phyloP scores from a whole-genome alignment of 2,797 vertebrate species.

The Myotis vivesi region DNA sequence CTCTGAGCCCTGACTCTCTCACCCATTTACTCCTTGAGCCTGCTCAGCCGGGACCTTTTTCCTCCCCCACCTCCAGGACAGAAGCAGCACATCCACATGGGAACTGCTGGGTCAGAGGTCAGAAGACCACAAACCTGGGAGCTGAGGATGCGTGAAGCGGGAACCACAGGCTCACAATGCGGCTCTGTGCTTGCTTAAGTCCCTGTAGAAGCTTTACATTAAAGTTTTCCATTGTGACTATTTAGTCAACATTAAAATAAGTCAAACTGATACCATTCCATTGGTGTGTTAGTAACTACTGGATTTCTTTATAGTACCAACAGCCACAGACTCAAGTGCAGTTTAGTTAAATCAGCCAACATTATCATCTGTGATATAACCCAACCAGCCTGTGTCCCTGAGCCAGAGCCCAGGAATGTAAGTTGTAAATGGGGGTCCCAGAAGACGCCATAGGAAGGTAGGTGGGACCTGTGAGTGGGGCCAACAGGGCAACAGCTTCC shows the following conservation, averaged over 20 bases:
- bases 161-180: neutral
- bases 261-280: fast-evolving
- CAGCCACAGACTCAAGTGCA: neutral
- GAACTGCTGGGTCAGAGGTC: slow-evolving; percentile 82
- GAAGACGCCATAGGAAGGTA: neutral
- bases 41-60: neutral
- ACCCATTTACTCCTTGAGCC: neutral
- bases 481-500: neutral
- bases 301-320: neutral
- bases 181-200: slow-evolving; percentile 7
- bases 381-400: too few species aligned
- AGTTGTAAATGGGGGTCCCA: neutral
- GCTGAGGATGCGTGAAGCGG: slow-evolving; percentile 39
- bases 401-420: neutral
- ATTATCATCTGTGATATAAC: neutral
- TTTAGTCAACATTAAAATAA: neutral
- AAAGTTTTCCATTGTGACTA: neutral
- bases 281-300: neutral
- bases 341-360: neutral
- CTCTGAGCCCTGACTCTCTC: neutral
- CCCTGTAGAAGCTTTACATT: slow-evolving; percentile 55
- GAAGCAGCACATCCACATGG: slow-evolving; percentile 91
- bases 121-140: slow-evolving; percentile 6
- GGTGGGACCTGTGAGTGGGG: neutral
- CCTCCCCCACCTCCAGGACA: slow-evolving; percentile 84